Conservation (phyloP, 1,140 invertebrate species). For the Trinorchestia longiramus region DNA sequence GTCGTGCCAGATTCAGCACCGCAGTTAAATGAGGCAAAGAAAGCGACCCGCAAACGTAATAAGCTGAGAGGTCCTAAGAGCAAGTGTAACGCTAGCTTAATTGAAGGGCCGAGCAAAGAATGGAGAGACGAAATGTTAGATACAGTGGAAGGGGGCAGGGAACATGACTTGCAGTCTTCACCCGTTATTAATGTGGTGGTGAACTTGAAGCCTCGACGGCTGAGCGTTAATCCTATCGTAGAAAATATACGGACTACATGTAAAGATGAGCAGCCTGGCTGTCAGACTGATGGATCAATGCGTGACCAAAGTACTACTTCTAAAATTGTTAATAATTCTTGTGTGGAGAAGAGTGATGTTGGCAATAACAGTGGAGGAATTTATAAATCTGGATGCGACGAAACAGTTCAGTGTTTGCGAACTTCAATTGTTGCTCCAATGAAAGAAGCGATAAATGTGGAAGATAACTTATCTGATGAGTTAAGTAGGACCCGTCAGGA, state of each 20-base stretch:
- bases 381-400: not conserved
- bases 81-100: not conserved
- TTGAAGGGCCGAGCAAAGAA: not conserved
- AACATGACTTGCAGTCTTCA: not conserved
- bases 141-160: not conserved
- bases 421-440: not conserved
- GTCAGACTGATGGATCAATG: not conserved
- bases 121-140: not conserved
- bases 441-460: not conserved
- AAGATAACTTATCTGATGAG: not conserved
- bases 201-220: slow-evolving; percentile 8
- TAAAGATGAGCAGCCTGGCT: not conserved
- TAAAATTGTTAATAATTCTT: not conserved
- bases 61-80: not conserved
- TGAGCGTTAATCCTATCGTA: not conserved
- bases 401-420: not conserved
- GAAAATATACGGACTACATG: not conserved
- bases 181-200: slow-evolving; percentile 13
- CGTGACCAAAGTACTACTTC: not conserved
- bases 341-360: not conserved
- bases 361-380: not conserved
- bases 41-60: not conserved
- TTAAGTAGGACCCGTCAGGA: not conserved
- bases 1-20: not conserved
- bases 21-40: not conserved